These are phyloP conservation scores for Chaenogobius annularis DNA, from an alignment of 2,113 vertebrate genomes.

Conservation along the genomic window DNA sequence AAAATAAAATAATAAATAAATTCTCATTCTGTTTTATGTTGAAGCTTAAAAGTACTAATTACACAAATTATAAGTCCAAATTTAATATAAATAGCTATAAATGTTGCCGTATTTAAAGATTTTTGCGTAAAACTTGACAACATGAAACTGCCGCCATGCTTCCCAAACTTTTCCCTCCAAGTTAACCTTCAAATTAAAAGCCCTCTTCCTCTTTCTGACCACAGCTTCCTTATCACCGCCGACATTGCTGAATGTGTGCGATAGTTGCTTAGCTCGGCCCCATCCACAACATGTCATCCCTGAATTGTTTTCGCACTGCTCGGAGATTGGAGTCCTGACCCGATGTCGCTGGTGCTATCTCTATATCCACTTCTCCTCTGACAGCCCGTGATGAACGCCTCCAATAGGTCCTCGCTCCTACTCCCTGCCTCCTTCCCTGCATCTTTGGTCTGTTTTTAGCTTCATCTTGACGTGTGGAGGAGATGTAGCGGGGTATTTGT, in stretches of 20 bases:
- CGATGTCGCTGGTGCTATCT: background rate
- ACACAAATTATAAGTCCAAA: no score
- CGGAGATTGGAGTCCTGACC: conserved; percentile 2
- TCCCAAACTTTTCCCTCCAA: background rate
- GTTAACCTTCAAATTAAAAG: background rate
- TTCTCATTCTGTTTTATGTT: no score
- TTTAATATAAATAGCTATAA: no score
- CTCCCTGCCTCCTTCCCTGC: background rate
- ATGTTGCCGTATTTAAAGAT: no score
- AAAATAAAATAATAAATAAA: no score
- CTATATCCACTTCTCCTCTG: background rate
- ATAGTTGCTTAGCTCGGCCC: background rate
- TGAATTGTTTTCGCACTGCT: background rate
- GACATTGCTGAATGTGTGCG: background rate
- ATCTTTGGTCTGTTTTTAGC: background rate
- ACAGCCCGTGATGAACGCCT: background rate
- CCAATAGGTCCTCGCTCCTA: background rate
- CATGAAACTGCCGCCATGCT: background rate
- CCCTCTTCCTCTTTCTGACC: background rate
- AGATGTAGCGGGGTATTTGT: background rate
- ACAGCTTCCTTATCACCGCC: background rate
- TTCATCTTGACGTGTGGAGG: background rate
- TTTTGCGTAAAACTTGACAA: background rate
- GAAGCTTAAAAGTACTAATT: no score
- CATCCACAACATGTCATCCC: conserved; percentile 3